Evolutionary conservation across 2,888 invertebrate genomes (phyloP).

Genomic region (Carpatolechia fugitivella): DNA sequence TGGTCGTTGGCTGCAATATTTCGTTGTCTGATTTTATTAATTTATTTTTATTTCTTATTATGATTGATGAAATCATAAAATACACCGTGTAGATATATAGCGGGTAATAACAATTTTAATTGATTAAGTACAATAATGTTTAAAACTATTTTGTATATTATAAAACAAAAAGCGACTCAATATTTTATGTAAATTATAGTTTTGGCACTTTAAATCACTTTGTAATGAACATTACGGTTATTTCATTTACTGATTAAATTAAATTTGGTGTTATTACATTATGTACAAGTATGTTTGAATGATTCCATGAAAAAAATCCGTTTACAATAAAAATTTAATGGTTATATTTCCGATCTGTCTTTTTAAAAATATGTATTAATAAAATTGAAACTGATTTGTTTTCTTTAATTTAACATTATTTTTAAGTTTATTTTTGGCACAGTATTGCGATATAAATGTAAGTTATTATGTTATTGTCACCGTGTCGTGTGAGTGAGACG

Average conservation of each 20-base stretch:
- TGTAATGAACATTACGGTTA: too few species aligned
- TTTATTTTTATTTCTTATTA: not conserved
- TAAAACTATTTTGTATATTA: slow-evolving; percentile 13
- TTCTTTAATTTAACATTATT: not conserved
- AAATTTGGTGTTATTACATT: too few species aligned
- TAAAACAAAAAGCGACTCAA: too few species aligned
- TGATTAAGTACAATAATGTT: too few species aligned
- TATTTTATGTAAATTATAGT: too few species aligned
- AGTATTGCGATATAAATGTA: slow-evolving; percentile 37
- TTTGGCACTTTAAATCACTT: too few species aligned
- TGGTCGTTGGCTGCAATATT: not conserved
- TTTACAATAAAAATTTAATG: slow-evolving; percentile 1
- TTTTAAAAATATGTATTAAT: too few species aligned
- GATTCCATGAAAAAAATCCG: too few species aligned
- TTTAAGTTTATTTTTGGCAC: not conserved
- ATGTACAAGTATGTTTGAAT: too few species aligned
- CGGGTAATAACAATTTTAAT: not conserved
- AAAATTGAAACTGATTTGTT: too few species aligned
- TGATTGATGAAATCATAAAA: not conserved
- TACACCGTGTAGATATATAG: not conserved
- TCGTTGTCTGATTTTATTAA: not conserved
- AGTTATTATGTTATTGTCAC: slow-evolving; percentile 71
- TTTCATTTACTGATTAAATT: too few species aligned
- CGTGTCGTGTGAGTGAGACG: slow-evolving; percentile 37
- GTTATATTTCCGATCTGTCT: too few species aligned